phyloP scores from a whole-genome alignment of 2,113 vertebrate genomes.

The Lagopus muta region DNA sequence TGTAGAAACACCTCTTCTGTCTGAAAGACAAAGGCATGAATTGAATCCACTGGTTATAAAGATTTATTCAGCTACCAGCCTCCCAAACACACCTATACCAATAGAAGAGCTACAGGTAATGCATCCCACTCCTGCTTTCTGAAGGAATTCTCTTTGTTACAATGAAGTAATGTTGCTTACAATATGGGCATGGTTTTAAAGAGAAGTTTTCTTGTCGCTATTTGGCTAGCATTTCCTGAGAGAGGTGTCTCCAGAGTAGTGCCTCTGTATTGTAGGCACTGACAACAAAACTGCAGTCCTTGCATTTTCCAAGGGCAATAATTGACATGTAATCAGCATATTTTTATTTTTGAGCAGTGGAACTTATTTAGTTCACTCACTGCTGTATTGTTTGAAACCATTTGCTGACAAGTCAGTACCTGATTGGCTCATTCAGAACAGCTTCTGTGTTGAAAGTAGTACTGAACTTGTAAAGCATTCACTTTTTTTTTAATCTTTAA shows the following conservation, averaged over 20 bases:
- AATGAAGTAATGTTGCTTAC: neutral
- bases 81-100: conserved; percentile 80
- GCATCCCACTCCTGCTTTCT: neutral
- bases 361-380: neutral
- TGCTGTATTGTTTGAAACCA: neutral
- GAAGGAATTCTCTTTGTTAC: neutral
- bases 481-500: no score
- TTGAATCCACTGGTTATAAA: conserved; percentile 87
- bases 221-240: neutral
- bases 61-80: conserved; percentile 76
- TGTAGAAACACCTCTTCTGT: conserved; percentile 80
- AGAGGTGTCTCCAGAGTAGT: neutral
- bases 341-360: neutral
- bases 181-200: neutral
- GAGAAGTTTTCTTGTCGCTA: neutral
- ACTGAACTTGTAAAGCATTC: neutral
- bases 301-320: neutral
- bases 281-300: neutral
- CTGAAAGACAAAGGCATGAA: conserved; percentile 80
- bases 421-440: no score
- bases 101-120: conserved; percentile 79
- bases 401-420: neutral
- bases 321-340: neutral
- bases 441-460: neutral
- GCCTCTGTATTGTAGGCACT: neutral